Evolutionary conservation across 2,888 invertebrate genomes (phyloP).

Genomic region (Mylabris sibirica): DNA sequence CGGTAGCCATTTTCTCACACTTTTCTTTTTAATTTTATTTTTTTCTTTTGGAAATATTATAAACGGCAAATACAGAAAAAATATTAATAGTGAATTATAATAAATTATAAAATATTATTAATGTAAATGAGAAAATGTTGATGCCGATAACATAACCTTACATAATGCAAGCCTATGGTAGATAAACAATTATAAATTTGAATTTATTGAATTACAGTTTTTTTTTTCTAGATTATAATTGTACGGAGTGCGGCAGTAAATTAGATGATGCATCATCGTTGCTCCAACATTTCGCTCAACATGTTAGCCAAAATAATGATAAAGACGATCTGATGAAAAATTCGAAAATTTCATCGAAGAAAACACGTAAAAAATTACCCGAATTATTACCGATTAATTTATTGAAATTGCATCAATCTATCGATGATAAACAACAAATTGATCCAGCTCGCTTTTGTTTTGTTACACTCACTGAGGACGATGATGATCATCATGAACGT

Average conservation of each 20-base stretch:
- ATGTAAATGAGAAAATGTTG: background rate
- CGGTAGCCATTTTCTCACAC: constrained; percentile 19
- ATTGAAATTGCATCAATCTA: constrained; percentile 24
- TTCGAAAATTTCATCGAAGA: constrained; percentile 20
- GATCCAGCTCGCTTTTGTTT: constrained; percentile 52
- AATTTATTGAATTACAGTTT: background rate
- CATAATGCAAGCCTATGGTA: constrained; percentile 15
- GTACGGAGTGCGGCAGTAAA: constrained; percentile 51
- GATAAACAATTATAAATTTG: background rate
- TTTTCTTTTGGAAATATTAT: background rate
- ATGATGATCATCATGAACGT: constrained; percentile 30
- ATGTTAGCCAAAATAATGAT: constrained; percentile 42
- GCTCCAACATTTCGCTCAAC: constrained; percentile 56
- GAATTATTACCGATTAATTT: constrained; percentile 46
- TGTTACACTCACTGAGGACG: constrained; percentile 49
- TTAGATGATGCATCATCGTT: constrained; percentile 54
- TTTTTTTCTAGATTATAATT: constrained; percentile 47
- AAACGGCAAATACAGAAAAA: too few relatives aligned
- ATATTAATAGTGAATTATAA: background rate
- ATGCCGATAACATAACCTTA: constrained; percentile 10
- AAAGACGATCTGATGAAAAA: constrained; percentile 14
- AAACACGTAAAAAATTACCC: constrained; percentile 37
- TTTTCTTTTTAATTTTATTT: background rate
- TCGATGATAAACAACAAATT: constrained; percentile 37
- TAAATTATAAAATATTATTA: background rate